phyloP scores from a whole-genome alignment of 1,140 invertebrate genomes.

The Drosophila quadrilineata region DNA sequence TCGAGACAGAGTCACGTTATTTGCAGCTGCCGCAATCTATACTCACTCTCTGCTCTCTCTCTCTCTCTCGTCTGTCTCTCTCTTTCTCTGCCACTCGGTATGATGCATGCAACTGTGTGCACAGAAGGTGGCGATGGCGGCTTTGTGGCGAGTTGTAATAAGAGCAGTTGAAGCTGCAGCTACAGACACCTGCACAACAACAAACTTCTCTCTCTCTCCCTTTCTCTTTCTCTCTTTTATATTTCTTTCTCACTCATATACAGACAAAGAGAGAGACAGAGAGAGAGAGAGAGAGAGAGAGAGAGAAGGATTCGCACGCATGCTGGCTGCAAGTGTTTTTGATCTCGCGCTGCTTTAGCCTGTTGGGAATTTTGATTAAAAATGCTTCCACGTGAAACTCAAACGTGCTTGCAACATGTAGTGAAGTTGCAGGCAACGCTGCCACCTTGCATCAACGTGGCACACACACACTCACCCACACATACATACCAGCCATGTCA shows the following conservation, averaged over 20 bases:
- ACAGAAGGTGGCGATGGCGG: conserved; percentile 42
- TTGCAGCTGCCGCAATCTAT: conserved; percentile 79
- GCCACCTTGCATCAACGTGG: background rate
- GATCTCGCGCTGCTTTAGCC: conserved; percentile 76
- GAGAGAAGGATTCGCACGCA: conserved; percentile 3
- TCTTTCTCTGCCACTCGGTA: too few relatives aligned
- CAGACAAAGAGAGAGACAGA: background rate
- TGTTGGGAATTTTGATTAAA: conserved; percentile 80
- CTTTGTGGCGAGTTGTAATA: conserved; percentile 65
- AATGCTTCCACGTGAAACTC: conserved; percentile 77
- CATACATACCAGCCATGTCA: conserved; percentile 19
- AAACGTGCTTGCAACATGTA: conserved; percentile 71
- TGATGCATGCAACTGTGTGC: conserved; percentile 1
- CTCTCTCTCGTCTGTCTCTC: too few relatives aligned
- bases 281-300: background rate
- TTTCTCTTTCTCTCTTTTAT: too few relatives aligned
- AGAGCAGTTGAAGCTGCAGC: conserved; percentile 12
- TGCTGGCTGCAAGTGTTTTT: conserved; percentile 66
- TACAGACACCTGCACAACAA: background rate
- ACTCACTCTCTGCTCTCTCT: too few relatives aligned
- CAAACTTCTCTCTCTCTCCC: too few relatives aligned
- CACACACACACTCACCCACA: too few relatives aligned
- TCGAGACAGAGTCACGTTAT: conserved; percentile 76
- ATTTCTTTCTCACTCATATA: background rate
- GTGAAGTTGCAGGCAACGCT: conserved; percentile 21